phyloP scores from a whole-genome alignment of 35 echinoderm and acorn worm genomes.

The Apostichopus californicus region DNA sequence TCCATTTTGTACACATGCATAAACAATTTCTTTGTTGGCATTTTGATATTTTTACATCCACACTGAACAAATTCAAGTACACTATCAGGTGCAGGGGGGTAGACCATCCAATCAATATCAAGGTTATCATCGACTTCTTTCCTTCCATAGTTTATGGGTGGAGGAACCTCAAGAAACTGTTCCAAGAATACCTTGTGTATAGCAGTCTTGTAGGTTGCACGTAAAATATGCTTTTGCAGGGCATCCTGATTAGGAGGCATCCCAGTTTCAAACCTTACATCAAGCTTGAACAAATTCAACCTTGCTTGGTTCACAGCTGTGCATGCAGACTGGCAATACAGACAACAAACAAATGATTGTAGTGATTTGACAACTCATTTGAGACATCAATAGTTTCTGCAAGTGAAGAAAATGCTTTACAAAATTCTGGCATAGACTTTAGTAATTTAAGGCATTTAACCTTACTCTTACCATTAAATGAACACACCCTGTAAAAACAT shows the following conservation, averaged over 20 bases:
- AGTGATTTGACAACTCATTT: slow-evolving; percentile 28
- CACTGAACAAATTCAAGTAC: slow-evolving; percentile 57
- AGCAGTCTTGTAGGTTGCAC: slow-evolving; percentile 35
- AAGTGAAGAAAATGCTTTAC: slow-evolving; percentile 21
- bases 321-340: slow-evolving; percentile 17
- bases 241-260: slow-evolving; percentile 45
- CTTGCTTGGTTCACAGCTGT: slow-evolving; percentile 53
- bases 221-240: slow-evolving; percentile 23
- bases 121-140: slow-evolving; percentile 58
- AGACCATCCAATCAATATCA: slow-evolving; percentile 51
- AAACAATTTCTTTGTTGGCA: slow-evolving; percentile 38
- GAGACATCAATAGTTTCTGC: slow-evolving; percentile 32
- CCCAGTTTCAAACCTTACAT: slow-evolving; percentile 5
- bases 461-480: slow-evolving; percentile 53
- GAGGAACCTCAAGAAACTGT: slow-evolving; percentile 27
- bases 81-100: slow-evolving; percentile 53
- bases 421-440: slow-evolving; percentile 13
- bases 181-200: slow-evolving; percentile 46
- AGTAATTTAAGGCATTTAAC: not conserved
- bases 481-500: slow-evolving; percentile 58
- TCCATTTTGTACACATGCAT: slow-evolving; percentile 43
- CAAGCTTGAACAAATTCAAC: slow-evolving; percentile 35
- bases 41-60: slow-evolving; percentile 32
- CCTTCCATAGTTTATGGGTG: slow-evolving; percentile 55
- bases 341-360: slow-evolving; percentile 45